phyloP scores from a whole-genome alignment of 2,113 vertebrate genomes.

The Ophthalmolycus amberensis region DNA sequence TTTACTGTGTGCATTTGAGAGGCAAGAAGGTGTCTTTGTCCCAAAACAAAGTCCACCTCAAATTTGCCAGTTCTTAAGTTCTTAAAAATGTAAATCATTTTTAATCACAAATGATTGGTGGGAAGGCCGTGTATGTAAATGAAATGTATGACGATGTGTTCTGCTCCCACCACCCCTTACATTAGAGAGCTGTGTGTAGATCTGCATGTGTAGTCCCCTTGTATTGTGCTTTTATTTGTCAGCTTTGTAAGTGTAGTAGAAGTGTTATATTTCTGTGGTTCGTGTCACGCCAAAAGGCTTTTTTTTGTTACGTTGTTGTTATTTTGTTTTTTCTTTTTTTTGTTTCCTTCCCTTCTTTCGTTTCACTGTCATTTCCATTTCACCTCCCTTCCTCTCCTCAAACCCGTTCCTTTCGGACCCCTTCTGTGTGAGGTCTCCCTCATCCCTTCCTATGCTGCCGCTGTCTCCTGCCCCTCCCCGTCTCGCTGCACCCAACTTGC shows the following conservation, averaged over 20 bases:
- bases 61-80: background rate
- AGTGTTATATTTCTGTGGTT: conserved; percentile 84
- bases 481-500: conserved; percentile 14
- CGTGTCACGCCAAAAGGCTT: conserved; percentile 78
- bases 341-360: conserved; percentile 82
- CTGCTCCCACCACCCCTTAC: conserved; percentile 27
- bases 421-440: conserved; percentile 62
- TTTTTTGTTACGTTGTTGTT: conserved; percentile 87
- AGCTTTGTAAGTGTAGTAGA: conserved; percentile 89
- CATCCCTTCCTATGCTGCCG: conserved; percentile 30
- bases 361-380: conserved; percentile 80
- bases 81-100: conserved; percentile 49
- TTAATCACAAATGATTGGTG: conserved; percentile 45
- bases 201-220: conserved; percentile 74
- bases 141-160: conserved; percentile 22
- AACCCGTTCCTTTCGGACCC: conserved; percentile 46
- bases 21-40: conserved; percentile 14
- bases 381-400: conserved; percentile 42
- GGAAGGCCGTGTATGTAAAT: conserved; percentile 1
- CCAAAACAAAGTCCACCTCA: conserved; percentile 10
- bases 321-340: conserved; percentile 90
- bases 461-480: conserved; percentile 39
- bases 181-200: conserved; percentile 71
- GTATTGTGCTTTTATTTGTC: conserved; percentile 71
- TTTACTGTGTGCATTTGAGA: conserved; percentile 31